Base-by-base conservation (phyloP, 2,888 invertebrate species). In the Lamellibrachia columna region DNA sequence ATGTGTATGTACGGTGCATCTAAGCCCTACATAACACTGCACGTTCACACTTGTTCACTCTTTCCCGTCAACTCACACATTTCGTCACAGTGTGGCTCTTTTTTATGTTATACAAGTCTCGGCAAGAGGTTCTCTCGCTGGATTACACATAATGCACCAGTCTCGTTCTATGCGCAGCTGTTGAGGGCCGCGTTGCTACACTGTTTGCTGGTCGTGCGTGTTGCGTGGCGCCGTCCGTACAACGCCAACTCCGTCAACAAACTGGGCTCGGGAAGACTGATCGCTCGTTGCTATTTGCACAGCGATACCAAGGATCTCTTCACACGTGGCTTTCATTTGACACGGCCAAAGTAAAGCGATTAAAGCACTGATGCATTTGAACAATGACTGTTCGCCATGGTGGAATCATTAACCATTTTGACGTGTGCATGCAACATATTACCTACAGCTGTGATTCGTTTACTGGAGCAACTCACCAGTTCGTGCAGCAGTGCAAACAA, bases 391-490 rank as follows among this genome's bases (percentile, higher is more conserved):
- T 52, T 11, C 91, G 91, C 52, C 40, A 11, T 52, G 91, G 52
- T 15, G 91, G 91, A 91, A 91, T 91, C 11, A 91, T 52, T 52
- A 91, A 52, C 52, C 52, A 91, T 28, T 91, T 91, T 91, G 52
- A 91, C 52, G 28, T 28, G 28, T 28, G 15, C 75, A 75, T 75
- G 75, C 22, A 22, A 75, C n/a, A 11, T 75, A 75, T 22, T 6
- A 75, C n/a, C 75, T 22, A 75, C 75, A 75, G 15, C 28, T 91
- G 53, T 52, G 53, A 28, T 28, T 91, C 28, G 91, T 91, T 52
- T 52, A 91, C 40, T 40, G 40, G 40, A 40, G 0, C 40, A 40
- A 40, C 1, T 40, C 40, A 40, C 40, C 40, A 40, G 40, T 40
- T 40, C 40, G 40, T 40, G 40, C 40, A 40, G 40, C 40, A 40